A percentile compares a stretch with the other conserved stretches of the same genome.
These are phyloP conservation scores for Drosophila tropicalis DNA, from an alignment of 1,140 invertebrate genomes.

Conservation along the genomic window DNA sequence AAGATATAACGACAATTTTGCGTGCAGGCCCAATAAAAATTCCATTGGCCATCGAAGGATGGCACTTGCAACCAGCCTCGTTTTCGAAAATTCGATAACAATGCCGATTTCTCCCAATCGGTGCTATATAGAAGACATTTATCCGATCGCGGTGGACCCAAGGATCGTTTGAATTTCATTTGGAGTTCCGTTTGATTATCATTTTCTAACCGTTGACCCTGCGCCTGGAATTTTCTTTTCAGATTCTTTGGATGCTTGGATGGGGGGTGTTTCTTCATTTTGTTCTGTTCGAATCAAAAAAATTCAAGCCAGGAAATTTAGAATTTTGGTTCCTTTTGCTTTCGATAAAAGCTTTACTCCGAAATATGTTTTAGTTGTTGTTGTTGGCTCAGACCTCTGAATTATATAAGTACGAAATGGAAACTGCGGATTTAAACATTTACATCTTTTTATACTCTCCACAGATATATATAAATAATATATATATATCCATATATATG, in stretches of 20 bases:
- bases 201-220: background rate
- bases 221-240: background rate
- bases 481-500: background rate
- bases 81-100: conserved; percentile 58
- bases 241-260: background rate
- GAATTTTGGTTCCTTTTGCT: background rate
- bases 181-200: background rate
- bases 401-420: background rate
- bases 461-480: background rate
- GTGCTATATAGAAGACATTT: conserved; percentile 53
- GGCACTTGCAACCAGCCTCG: conserved; percentile 61
- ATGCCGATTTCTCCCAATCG: conserved; percentile 55
- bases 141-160: conserved; percentile 13
- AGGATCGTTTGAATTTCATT: background rate
- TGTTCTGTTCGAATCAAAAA: background rate
- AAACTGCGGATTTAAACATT: conserved; percentile 36
- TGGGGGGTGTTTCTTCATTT: conserved; percentile 1
- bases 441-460: background rate
- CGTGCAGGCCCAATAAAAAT: conserved; percentile 66
- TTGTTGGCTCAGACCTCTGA: background rate
- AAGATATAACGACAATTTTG: conserved; percentile 72
- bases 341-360: background rate
- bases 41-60: conserved; percentile 59
- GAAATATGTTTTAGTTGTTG: background rate
- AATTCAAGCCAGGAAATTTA: background rate